Base-by-base conservation (phyloP, 2,888 invertebrate species). In the Idaea aversata region DNA sequence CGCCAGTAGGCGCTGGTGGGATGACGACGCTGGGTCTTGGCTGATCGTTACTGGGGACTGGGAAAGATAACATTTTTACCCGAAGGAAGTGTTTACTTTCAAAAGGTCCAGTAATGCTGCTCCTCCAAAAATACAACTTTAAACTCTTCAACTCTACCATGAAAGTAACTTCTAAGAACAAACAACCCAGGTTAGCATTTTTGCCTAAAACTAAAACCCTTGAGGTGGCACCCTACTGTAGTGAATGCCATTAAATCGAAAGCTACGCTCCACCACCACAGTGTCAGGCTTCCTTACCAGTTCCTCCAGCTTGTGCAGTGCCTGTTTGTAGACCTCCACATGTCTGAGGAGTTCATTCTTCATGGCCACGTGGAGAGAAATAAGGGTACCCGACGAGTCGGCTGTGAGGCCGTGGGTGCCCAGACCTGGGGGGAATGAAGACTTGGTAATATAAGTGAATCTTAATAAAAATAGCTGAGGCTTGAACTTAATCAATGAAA, bases 1-100 rank as follows among this genome's bases (percentile, higher is more conserved):
- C 63, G 97, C 97, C 71, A 98, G 91, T 61, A 98, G 95, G 34
- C 98, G 94, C 87, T 98, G 98, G 91, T 98, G 98, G 59, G 97
- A 97, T 0, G 97, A 96, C 57, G 96, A 95, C 0, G 97, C 96
- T 34, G 97, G 97, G 69, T 96, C 96, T 75, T 95, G 95, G 77
- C 94, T 94, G 57, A 94, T 85, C 34, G 94, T 94, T 61, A 94
- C 90, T 76, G 92, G 84, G 0, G 93, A 93, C 93, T 93, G 77
- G 34, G 68, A 25, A 25, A 25, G 25, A 25, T 25, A 25, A 25
- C 2, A 25, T 25, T 25, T 25, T 25, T 25, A 25, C 25, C 25
- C 3, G 3, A 25, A 25, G 25, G 25, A 25, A 25, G 25, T 25
- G 25, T 25, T 25, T 25, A 25, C 25, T 2, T 25, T 25, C 25